phyloP scores from a whole-genome alignment of 2,113 vertebrate genomes.

The Megaceryle torquata region DNA sequence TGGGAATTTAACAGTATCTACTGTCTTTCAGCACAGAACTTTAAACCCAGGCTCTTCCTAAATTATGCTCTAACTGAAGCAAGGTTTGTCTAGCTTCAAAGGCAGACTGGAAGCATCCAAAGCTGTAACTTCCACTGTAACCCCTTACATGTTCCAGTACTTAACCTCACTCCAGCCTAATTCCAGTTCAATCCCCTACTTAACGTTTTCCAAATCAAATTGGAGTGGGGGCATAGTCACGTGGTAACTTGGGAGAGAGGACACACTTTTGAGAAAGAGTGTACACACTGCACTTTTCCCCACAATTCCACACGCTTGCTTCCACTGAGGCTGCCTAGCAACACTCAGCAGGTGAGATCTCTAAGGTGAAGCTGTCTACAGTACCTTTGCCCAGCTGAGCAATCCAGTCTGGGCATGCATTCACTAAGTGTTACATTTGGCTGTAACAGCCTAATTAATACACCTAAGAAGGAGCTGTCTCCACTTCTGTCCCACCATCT shows the following conservation, averaged over 20 bases:
- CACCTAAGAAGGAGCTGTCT: not conserved
- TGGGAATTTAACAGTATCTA: not conserved
- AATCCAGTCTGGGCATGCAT: accelerated
- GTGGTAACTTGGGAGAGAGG: accelerated
- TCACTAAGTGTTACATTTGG: accelerated
- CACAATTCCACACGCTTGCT: not conserved
- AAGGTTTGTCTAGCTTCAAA: not conserved
- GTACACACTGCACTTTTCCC: not conserved
- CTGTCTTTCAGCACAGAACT: not conserved
- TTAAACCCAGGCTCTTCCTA: not conserved
- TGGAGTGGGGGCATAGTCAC: accelerated
- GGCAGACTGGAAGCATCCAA: not conserved
- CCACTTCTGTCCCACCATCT: not conserved
- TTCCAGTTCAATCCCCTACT: not conserved
- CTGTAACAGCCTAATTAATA: not conserved
- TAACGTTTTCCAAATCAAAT: not conserved
- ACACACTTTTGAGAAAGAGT: not conserved
- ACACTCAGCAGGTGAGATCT: accelerated
- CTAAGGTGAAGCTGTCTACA: not conserved
- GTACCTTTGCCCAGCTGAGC: not conserved
- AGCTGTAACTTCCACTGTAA: not conserved
- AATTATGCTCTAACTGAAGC: not conserved
- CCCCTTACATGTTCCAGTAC: not conserved
- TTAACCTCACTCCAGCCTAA: not conserved
- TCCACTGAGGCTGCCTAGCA: not conserved